phyloP scores from a whole-genome alignment of 2,888 invertebrate genomes.

The Chironomus tentans region DNA sequence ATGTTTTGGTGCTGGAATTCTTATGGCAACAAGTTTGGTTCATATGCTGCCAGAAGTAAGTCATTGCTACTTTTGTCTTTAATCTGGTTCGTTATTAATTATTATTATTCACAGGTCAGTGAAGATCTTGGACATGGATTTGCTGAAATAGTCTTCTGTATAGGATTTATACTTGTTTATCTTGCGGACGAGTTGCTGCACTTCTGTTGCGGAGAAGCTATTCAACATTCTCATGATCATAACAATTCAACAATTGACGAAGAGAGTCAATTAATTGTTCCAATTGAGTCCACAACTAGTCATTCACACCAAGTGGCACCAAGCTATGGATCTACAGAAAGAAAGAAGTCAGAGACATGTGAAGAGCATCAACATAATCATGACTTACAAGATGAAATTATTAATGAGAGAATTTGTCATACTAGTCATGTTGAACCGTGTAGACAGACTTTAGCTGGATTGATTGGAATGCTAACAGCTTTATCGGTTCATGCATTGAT shows the following conservation, averaged over 20 bases:
- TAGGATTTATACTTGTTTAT: constrained; percentile 63
- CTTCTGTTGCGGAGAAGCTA: constrained; percentile 49
- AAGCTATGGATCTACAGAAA: constrained; percentile 15
- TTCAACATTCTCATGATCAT: constrained; percentile 31
- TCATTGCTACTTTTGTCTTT: background rate
- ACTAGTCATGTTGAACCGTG: constrained; percentile 59
- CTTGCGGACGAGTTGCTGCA: constrained; percentile 65
- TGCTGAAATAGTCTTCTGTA: constrained; percentile 56
- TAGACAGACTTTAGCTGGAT: constrained; percentile 50
- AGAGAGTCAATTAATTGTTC: background rate
- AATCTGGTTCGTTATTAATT: no score
- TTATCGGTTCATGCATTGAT: constrained; percentile 67
- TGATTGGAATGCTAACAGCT: constrained; percentile 59
- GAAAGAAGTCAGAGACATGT: background rate
- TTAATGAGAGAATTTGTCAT: constrained; percentile 45
- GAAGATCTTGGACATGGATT: constrained; percentile 44
- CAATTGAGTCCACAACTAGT: background rate
- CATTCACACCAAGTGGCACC: background rate
- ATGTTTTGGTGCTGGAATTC: constrained; percentile 73
- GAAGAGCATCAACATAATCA: constrained; percentile 12
- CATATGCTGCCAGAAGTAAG: constrained; percentile 73
- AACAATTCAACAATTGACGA: background rate
- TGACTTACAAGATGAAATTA: constrained; percentile 23
- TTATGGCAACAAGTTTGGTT: constrained; percentile 64
- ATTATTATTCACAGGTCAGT: no score